Evolutionary conservation across 2,888 invertebrate genomes (phyloP).

Genomic region (Mythimna lalbum): DNA sequence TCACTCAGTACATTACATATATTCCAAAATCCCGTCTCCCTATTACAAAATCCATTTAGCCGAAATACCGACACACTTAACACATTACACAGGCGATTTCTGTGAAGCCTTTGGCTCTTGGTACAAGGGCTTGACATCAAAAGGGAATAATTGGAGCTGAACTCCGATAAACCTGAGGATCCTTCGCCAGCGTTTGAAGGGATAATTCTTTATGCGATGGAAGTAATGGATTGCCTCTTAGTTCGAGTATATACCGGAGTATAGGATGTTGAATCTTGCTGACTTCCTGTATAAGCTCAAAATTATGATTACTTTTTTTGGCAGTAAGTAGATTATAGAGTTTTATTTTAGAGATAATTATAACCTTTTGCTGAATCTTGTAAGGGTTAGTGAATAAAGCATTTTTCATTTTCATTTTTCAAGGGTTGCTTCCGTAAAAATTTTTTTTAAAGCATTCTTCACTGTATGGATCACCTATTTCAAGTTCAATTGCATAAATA

Average conservation of each 20-base stretch:
- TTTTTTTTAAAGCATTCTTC: not conserved
- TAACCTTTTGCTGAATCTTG: not conserved
- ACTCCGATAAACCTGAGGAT: constrained; percentile 61
- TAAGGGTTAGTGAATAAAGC: too few species aligned
- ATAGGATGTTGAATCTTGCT: constrained; percentile 2
- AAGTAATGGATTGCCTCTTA: constrained; percentile 47
- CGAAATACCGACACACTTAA: constrained; percentile 59
- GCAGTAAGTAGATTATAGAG: not conserved
- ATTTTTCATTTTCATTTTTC: too few species aligned
- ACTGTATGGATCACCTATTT: not conserved
- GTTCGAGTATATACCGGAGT: constrained; percentile 21
- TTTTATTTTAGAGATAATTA: not conserved
- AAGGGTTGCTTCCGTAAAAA: not conserved
- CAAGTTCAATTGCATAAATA: constrained; percentile 11
- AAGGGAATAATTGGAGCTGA: constrained; percentile 64
- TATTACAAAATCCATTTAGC: constrained; percentile 56
- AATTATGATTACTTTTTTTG: not conserved
- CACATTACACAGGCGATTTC: constrained; percentile 59
- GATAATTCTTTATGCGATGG: constrained; percentile 51
- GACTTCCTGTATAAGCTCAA: not conserved
- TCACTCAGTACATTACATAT: constrained; percentile 36
- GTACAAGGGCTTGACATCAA: constrained; percentile 58
- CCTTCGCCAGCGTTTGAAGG: constrained; percentile 50
- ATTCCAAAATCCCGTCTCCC: constrained; percentile 36
- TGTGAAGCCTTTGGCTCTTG: constrained; percentile 49